Base-by-base conservation (phyloP, 2,888 invertebrate species). In the Tholera decimalis region DNA sequence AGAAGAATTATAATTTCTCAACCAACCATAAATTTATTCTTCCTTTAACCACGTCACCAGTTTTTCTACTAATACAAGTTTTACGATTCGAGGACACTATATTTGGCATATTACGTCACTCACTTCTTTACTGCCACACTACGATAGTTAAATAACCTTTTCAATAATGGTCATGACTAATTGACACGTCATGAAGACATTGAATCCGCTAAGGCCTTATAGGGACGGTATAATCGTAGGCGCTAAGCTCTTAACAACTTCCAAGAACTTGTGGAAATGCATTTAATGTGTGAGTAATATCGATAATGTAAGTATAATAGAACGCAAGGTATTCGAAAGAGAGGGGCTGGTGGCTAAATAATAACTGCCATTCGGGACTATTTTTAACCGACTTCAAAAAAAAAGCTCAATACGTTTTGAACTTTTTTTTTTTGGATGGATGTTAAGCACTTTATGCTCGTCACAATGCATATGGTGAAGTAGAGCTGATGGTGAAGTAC, bases 121-220 rank as follows among this genome's bases (percentile, higher is more conserved):
- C 74, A 74, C 50, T n/a, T 20, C 35, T 28, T 33, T n/a, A n/a
- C n/a, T n/a, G n/a, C 26, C 41, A 50, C 59, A 20, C 65, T 49
- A 65, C 64, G 30, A 53, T 46, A 62, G 50, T 55, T 53, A 62
- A 62, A 65, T 53, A 75, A 73, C 72, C 65, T 78, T 76, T 76
- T 56, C 54, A 74, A 74, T 69, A 74, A 71, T 72, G 56, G 46
- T 66, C 68, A 73, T 85, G 80, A 85, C 69, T 85, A 79, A 84
- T 72, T 61, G 47, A 55, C 73, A 66, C 73, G 65, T 73, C 79
- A 75, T 47, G 54, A 44, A 78, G 63, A 44, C 70, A 61, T 66
- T 66, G 70, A 77, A 70, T 65, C 54, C 53, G 67, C 75, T 73
- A 76, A 49, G 26, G 22, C 78, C 78, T 28, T 67, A 79, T 83